Evolutionary conservation across 2,113 vertebrate genomes (phyloP), one percentile per base, ranked within the genome.

Genomic region (Fregata magnificens): DNA sequence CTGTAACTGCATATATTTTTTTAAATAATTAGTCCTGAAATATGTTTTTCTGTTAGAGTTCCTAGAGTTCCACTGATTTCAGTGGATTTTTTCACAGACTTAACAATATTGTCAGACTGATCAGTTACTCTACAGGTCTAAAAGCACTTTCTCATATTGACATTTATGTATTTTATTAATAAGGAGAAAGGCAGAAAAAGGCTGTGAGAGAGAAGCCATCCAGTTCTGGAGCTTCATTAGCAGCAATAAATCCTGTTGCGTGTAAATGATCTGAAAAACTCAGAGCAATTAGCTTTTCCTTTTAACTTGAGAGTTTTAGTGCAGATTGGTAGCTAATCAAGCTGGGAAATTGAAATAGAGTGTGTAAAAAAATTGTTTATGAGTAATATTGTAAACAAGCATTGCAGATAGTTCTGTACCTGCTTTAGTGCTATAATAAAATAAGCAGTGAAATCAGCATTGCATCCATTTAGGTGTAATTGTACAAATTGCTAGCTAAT

Each of bases 401-500:
- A 65, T 59, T 85, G 52, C 50, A 92, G 71, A 95, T 88, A 97
- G 49, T 62, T 97, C 90, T 74, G 92, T 97, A 97, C 85, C 91
- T 98, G 67, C 59, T 96, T 96, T 97, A 97, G 44, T 67, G 74
- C 55, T 90, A 15, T 95, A 97, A 97, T 97, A 97, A 98, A 97
- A 94, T 91, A 97, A 97, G 76, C 49, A 56, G 80, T 90, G 94
- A 97, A 97, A 98, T 94, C 93, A 98, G 86, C 83, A 95, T 78
- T 97, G 76, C 65, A 95, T 91, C 82, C 80, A 97, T 97, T 97
- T 97, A 97, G 50, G 84, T 97, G 40, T 94, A 98, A 98, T 97
- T 97, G 92, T 98, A 93, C 96, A 98, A 97, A 97, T 95, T 98
- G 95, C 91, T 93, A 96, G 88, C 91, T 97, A 98, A 98, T 97